Evolutionary conservation across 2,797 vertebrate species (phyloP), one percentile per base, ranked within the genome.

Genomic region (Somateria mollissima): DNA sequence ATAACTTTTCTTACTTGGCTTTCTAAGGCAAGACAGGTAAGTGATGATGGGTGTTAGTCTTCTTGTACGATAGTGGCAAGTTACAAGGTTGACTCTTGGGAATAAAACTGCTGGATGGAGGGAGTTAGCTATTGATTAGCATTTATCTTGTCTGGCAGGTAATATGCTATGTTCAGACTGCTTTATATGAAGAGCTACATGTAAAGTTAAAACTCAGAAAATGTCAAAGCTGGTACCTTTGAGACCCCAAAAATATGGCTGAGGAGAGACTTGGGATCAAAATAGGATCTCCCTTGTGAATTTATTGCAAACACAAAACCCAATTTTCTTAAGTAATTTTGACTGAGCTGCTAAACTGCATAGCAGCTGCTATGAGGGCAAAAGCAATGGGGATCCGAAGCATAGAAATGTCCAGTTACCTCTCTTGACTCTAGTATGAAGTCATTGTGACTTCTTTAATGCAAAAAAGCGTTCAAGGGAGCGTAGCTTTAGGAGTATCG

Each of bases 401-500:
- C 10, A 3, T 2, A 8, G 71, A 24, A 66, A 25, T 8, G 21
- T 70, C 25, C 32, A 39, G 32, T 7, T 39, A 43, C 8, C 34
- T 66, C 39, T 22, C 24, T 49, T 53, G 51, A 53, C 51, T 53
- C 27, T 60, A 28, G 4, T 11, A 6, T 10, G n/a, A 25, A 47
- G 11, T 30, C 5, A 0, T 28, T 2, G 16, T 2, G 16, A 58
- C 32, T 60, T 32, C 45, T 25, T 2, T 28, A 65, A 14, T 37
- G 27, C 13, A 8, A 49, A 45, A 30, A 21, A 62, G n/a, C 34
- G 6, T 11, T 9, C 2, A 30, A 36, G 13, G 11, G 39, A 78
- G 18, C 8, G 0, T 5, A 2, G 60, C n/a, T 32, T 8, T n/a
- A 3, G 28, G 51, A 51, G 25, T 39, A 5, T 15, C 7, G 1